These are phyloP conservation scores for Caenorhabditis imperialis DNA, from an alignment of 2,888 invertebrate species.

Conservation along the genomic window DNA sequence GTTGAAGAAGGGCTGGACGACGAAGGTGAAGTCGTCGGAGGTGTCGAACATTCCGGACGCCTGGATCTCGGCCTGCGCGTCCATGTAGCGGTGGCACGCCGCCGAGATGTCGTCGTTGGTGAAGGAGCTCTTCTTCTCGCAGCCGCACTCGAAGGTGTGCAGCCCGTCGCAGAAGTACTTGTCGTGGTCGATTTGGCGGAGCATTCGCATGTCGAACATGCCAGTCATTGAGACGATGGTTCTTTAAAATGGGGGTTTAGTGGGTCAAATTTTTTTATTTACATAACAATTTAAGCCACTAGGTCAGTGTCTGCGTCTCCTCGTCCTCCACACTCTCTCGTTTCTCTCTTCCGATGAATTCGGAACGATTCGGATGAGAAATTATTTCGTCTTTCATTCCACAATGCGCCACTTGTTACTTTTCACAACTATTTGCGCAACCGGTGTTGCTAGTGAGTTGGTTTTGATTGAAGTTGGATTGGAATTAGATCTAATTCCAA, in stretches of 20 bases:
- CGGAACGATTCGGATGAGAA: no score
- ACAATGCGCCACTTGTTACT: no score
- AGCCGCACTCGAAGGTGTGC: conserved; percentile 66
- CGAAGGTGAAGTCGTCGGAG: conserved; percentile 68
- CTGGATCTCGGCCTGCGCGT: conserved; percentile 60
- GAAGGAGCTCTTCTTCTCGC: conserved; percentile 63
- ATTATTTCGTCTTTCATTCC: no score
- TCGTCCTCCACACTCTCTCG: neutral
- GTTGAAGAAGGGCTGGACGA: conserved; percentile 72
- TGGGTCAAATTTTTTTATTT: no score
- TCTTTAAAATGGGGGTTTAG: conserved; percentile 18
- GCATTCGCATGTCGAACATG: conserved; percentile 71
- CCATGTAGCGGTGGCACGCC: conserved; percentile 65
- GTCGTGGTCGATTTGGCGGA: conserved; percentile 64
- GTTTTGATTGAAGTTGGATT: no score
- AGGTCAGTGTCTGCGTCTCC: conserved; percentile 36
- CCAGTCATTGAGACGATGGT: conserved; percentile 70
- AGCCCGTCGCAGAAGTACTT: conserved; percentile 67
- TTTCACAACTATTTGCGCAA: no score
- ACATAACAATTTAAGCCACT: no score
- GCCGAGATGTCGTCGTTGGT: conserved; percentile 62
- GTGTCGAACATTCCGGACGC: conserved; percentile 66
- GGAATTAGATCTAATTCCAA: no score
- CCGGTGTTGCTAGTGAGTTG: no score
- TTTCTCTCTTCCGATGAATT: no score